phyloP scores from a whole-genome alignment of 2,113 vertebrate genomes.

The Psittacula cyanocephala region DNA sequence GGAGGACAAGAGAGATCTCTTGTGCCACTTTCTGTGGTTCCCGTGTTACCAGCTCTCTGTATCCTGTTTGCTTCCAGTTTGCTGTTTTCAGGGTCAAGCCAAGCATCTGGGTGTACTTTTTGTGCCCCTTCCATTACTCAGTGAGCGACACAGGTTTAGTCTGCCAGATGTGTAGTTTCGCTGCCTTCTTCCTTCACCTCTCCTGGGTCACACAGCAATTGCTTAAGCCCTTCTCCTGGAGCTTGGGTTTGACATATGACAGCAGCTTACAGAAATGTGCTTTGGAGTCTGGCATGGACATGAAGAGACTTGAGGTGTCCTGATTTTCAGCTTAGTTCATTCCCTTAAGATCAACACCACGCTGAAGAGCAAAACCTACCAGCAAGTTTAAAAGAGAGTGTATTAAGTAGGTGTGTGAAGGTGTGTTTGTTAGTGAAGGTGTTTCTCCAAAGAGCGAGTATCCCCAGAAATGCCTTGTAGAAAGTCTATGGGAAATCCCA shows the following conservation, averaged over 20 bases:
- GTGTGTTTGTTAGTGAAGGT: background rate
- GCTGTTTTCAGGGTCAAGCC: background rate
- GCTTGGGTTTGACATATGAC: background rate
- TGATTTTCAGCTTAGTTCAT: background rate
- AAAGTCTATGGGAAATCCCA: background rate
- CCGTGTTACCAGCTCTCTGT: background rate
- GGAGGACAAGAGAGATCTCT: background rate
- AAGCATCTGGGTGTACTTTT: background rate
- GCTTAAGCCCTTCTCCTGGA: background rate
- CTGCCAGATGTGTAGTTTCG: background rate
- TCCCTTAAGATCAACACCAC: background rate
- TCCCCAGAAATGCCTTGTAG: background rate
- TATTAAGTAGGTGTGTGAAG: accelerated
- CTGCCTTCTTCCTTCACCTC: background rate
- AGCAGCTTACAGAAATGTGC: background rate
- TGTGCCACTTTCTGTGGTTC: background rate
- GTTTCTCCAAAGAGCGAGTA: background rate
- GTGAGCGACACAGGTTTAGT: background rate
- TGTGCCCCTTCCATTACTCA: background rate
- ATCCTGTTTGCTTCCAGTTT: background rate
- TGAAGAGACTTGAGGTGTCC: background rate
- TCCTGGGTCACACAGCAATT: background rate
- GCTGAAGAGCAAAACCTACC: background rate
- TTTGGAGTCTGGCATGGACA: background rate
- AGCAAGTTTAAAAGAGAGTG: background rate